phyloP scores from a whole-genome alignment of 2,797 vertebrate species.

The Oreochromis grahami region DNA sequence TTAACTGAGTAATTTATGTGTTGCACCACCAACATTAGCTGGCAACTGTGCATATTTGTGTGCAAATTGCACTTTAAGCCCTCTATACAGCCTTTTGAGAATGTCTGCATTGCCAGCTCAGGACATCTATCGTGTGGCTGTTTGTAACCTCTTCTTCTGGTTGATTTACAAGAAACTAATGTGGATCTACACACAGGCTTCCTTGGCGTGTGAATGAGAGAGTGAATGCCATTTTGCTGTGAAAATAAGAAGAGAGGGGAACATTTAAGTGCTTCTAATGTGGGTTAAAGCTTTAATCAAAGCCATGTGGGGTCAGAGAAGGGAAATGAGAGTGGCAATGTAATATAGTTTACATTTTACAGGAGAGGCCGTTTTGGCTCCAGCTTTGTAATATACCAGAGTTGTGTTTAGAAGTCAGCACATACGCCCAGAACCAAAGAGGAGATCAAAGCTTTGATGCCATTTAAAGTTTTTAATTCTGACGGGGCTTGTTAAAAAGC shows the following conservation, averaged over 20 bases:
- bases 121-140: background rate
- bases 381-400: background rate
- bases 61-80: background rate
- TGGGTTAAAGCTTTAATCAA: conserved; percentile 41
- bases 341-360: conserved; percentile 45
- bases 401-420: conserved; percentile 14
- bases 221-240: background rate
- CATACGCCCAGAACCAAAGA: background rate
- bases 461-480: conserved; percentile 14
- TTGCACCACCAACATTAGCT: background rate
- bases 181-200: background rate
- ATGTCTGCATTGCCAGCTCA: background rate
- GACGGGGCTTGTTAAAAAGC: conserved; percentile 5
- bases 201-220: background rate
- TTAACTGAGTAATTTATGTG: background rate
- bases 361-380: conserved; percentile 4
- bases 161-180: background rate
- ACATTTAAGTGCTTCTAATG: conserved; percentile 29
- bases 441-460: conserved; percentile 18
- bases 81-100: background rate
- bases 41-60: background rate
- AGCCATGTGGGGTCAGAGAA: conserved; percentile 20
- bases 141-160: background rate
- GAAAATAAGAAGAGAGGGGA: conserved; percentile 12
- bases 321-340: conserved; percentile 37